Evolutionary conservation across 2,888 invertebrate species (phyloP), one percentile per base, ranked within the genome.

Genomic region (Aphodius granarius): DNA sequence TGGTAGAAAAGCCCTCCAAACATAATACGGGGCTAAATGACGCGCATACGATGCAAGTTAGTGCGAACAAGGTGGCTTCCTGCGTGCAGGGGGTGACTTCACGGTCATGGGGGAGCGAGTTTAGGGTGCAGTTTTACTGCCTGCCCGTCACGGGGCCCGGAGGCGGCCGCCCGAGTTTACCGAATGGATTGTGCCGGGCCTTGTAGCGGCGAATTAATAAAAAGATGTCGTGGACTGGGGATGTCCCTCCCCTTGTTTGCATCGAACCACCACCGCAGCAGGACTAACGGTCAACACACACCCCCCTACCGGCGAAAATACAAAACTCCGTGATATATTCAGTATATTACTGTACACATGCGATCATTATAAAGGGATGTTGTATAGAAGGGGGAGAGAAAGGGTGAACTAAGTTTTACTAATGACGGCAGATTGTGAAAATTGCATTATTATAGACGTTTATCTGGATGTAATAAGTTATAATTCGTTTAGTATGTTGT

Each of bases 191-290:
- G 68, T 5, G n/a, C n/a, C 17, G 5, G 1, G 43, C 68, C 68
- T 22, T 68, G 68, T n/a, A 22, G 78, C 78, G 77, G 77, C 80
- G 79, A 79, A 82, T 81, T 81, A 81, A 81, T 81, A 81, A 81
- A 82, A 81, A 81, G 81, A 81, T 79, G 80, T 78, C 80, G 80
- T n/a, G n/a, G 20, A 4, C 68, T 20, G 68, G 20, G 16, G 21
- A 22, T 68, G n/a, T 20, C 18, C n/a, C 20, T 78, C 80, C 81
- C 81, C 80, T 80, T 81, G 81, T 81, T 81, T 81, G 81, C 81
- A 81, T 81, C 81, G 75, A 13, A 13, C 43, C 43, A 13, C 43
- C 43, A 81, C 80, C 80, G 78, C 80, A 79, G 77, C 76, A 77
- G 75, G 66, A 66, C 62, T 20, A 23, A 72, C 70, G 43, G 43